These are phyloP conservation scores for Ageneiosus marmoratus DNA, from an alignment of 2,113 vertebrate species.

Conservation along the genomic window DNA sequence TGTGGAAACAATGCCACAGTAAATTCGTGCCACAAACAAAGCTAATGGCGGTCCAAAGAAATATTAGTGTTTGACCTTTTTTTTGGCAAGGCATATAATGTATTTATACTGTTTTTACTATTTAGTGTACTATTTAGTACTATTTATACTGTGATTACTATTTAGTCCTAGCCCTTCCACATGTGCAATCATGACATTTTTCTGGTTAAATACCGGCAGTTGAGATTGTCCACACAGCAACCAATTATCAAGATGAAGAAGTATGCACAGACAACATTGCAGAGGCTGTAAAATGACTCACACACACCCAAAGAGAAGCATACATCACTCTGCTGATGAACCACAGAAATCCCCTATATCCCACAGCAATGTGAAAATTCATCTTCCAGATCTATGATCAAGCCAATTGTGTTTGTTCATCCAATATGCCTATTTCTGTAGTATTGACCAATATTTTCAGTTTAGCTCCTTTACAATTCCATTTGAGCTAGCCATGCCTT, in stretches of 20 bases:
- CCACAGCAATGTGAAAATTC: not conserved
- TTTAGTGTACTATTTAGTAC: too few species aligned
- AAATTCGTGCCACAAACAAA: too few species aligned
- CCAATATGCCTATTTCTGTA: not conserved
- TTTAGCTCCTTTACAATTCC: not conserved
- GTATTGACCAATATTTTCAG: not conserved
- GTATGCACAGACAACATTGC: conserved; percentile 1
- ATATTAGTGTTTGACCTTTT: too few species aligned
- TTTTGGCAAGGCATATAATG: too few species aligned
- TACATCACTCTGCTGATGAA: not conserved
- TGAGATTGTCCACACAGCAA: not conserved
- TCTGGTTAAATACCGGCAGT: not conserved
- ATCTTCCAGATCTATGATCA: not conserved
- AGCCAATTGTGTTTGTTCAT: not conserved
- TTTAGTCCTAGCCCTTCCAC: not conserved
- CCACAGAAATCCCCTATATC: not conserved
- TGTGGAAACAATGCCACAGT: too few species aligned
- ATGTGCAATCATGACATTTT: not conserved
- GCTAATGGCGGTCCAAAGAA: too few species aligned
- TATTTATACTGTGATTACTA: too few species aligned
- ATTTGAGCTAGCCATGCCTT: too few species aligned
- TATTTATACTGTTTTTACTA: too few species aligned
- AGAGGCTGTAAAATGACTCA: not conserved
- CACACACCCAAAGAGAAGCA: not conserved
- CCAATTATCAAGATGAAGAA: not conserved